Conservation (phyloP, 2,888 invertebrate genomes). For the Macropis europaea region DNA sequence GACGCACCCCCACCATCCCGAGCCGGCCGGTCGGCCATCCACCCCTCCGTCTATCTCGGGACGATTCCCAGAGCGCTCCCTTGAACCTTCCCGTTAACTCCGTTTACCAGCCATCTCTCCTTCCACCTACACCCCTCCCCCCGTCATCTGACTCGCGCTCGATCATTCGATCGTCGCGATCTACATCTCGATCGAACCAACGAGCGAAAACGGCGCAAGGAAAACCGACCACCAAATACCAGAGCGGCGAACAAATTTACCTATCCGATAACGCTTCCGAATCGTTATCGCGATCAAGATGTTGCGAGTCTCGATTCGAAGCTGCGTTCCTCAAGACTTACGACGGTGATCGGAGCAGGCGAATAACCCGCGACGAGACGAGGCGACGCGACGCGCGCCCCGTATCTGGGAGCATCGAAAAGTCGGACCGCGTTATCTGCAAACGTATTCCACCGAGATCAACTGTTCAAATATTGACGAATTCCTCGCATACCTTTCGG, state of each 20-base stretch:
- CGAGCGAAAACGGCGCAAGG: neutral
- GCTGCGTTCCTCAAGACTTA: conserved; percentile 53
- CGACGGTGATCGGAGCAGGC: conserved; percentile 55
- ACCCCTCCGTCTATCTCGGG: conserved; percentile 45
- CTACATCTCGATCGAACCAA: no score
- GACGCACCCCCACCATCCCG: conserved; percentile 35
- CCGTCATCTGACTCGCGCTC: neutral
- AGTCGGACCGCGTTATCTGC: neutral
- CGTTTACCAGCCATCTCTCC: conserved; percentile 23
- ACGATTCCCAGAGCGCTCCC: conserved; percentile 36
- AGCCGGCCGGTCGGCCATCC: no score
- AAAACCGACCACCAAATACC: conserved; percentile 15
- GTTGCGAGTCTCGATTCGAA: conserved; percentile 33
- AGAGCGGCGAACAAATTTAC: conserved; percentile 17
- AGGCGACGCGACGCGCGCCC: neutral
- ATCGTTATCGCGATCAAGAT: conserved; percentile 44
- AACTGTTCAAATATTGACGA: conserved; percentile 2
- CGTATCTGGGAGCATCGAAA: neutral
- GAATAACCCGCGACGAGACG: conserved; percentile 1
- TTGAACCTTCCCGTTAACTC: conserved; percentile 27
- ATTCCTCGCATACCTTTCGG: neutral
- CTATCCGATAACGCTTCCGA: conserved; percentile 44
- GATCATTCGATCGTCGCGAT: no score
- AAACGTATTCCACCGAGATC: neutral
- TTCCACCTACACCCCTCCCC: neutral